A percentile compares a stretch with the other conserved stretches of the same genome.
Conservation (phyloP, 1,140 invertebrate species). For the roundworm (Caenorhabditis elegans) region WBcel235 BX284605.5:6783501-6784000, state of each 20-base stretch:
- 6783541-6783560: background rate
- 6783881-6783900: background rate
- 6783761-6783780: background rate
- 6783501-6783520: conserved; percentile 13
- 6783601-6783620: conserved; percentile 4
- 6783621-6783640: background rate
- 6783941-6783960: background rate
- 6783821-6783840: background rate
- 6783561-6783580: background rate
- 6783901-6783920: background rate
- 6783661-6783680: background rate
- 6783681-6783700: background rate
- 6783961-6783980: background rate
- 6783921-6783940: conserved; percentile 6
- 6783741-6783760: background rate
- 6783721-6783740: background rate
- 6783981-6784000: background rate
- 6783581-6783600: background rate
- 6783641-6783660: background rate
- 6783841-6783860: background rate
- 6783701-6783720: conserved; percentile 9
- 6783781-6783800: background rate
- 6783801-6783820: background rate
- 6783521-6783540: conserved; percentile 19
- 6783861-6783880: background rate